Base-by-base conservation (phyloP, 2,797 vertebrate genomes). In the Chiloscyllium punctatum region DNA sequence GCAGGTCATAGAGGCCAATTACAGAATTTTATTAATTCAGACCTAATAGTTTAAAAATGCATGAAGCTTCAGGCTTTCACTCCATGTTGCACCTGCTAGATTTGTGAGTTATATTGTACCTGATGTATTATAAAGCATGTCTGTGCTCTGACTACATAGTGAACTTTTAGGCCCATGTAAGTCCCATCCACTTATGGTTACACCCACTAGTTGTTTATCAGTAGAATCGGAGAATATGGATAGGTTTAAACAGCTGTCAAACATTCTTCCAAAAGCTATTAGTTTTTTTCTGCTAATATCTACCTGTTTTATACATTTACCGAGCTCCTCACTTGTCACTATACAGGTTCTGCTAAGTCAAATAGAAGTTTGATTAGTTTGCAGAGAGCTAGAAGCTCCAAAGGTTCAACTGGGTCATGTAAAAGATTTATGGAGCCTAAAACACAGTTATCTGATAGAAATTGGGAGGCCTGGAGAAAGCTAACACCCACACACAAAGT, bases 171-270 rank as follows among this genome's bases (percentile, higher is more conserved):
- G 95, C 96, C 15, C 27, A 96, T 68, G 25, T 97, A 96, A 96
- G 96, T 96, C 96, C 97, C 96, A 96, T 97, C 96, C 95, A 96
- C 96, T 96, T 97, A 97, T 97, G 96, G 86, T 30, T 95, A 96
- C 91, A 98, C 97, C 97, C 96, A 97, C 97, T 96, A 97, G 97
- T 98, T 97, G 97, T 98, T 98, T 98, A 98, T 98, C 98, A 98
- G 98, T 97, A 97, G 98, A 98, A 98, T 98, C 97, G 98, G 98
- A 95, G 27, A 98, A 98, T 98, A 98, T 96, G 96, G 98, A 98
- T 97, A 98, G 97, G 96, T 98, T 98, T 98, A 98, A 98, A 98
- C 98, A 98, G 98, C 98, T 98, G 98, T 98, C 98, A 98, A 98
- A 98, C 98, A 98, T 98, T 98, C 97, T 98, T 98, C 98, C 97